A percentile compares a stretch with the other conserved stretches of the same genome.
These are phyloP conservation scores for Lepidochitona cinerea DNA, from an alignment of 2,888 invertebrate genomes.

Conservation along the genomic window DNA sequence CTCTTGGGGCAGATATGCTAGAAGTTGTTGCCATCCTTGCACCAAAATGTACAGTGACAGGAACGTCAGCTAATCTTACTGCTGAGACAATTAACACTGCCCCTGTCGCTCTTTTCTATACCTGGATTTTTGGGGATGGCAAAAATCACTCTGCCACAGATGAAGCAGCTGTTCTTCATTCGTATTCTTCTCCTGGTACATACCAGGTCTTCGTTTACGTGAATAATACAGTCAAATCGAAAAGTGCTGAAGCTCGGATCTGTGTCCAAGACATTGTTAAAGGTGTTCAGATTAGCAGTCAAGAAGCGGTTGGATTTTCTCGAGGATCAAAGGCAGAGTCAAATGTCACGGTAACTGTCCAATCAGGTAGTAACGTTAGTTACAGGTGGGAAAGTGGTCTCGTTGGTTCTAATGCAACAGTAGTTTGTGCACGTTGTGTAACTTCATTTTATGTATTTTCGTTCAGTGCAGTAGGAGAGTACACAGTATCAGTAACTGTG, in stretches of 20 bases:
- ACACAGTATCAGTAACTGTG: background rate
- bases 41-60: background rate
- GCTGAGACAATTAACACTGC: background rate
- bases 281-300: background rate
- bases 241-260: background rate
- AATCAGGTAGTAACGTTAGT: background rate
- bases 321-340: background rate
- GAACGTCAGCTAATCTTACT: background rate
- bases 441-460: background rate
- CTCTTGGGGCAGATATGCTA: background rate
- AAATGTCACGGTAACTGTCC: background rate
- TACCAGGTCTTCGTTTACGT: background rate
- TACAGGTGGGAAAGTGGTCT: background rate
- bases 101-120: background rate
- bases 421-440: background rate
- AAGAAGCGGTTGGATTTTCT: background rate
- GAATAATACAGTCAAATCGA: background rate
- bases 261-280: background rate
- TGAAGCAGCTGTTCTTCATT: background rate
- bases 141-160: background rate
- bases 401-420: background rate
- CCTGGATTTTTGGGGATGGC: background rate
- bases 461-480: background rate
- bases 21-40: background rate
- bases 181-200: background rate